Evolutionary conservation across 2,888 invertebrate species (phyloP), one percentile per base, ranked within the genome.

Genomic region (Synergus itoensis): DNA sequence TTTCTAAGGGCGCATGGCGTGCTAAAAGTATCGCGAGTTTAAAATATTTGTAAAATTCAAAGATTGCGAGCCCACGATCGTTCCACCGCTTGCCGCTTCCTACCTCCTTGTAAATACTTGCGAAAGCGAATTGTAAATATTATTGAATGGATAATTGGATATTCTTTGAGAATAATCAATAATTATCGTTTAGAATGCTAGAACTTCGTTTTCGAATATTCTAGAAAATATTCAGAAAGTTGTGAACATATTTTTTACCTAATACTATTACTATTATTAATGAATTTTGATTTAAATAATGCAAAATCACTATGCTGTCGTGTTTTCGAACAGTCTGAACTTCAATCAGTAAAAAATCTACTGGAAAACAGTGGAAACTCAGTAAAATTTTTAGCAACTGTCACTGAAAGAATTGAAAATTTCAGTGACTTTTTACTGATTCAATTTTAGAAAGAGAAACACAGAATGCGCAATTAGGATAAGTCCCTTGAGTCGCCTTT

Each of bases 101-200:
- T 73, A 11, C 21, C 73, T 73, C 73, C 73, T 73, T 53, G 73
- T 53, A 73, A 73, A 73, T 73, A 73, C 53, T 21, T 73, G 48
- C 73, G 53, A 73, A 73, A 73, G 36, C 36, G 36, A 73, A 53
- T 12, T 73, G 73, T 73, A 73, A 53, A 73, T 73, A 73, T 48
- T 69, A 28, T 45, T 73, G 36, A 73, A 73, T 73, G 28, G 36
- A 73, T 73, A 73, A 73, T 53, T 73, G 28, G 36, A 73, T 73
- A 73, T 73, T 73, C 73, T 73, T 36, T 73, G 53, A 48, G 36
- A 36, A 73, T 73, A 53, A 73, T 73, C 53, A 73, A 73, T 53
- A 73, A 73, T 73, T 1, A 65, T 65, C 36, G 36, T 73, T 73
- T 73, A 53, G 73, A 73, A 73, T 48, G 53, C 73, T 73, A 73